These are phyloP conservation scores for Anguilla marmorata DNA, from an alignment of 2,797 vertebrate species.

Conservation along the genomic window DNA sequence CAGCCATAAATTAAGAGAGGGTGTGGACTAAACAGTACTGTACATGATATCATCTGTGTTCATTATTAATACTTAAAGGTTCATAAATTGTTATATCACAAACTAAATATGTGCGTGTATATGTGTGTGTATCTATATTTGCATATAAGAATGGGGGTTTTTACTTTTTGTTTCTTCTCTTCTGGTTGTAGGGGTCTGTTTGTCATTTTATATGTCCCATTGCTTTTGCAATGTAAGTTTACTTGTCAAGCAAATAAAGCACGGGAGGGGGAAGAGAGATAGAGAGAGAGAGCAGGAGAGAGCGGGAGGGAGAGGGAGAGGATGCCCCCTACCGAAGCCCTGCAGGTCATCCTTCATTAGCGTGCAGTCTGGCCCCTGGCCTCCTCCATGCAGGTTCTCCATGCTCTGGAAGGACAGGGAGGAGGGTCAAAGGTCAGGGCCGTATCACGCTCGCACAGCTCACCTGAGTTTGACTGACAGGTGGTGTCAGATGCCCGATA, in stretches of 20 bases:
- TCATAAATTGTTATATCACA: too few species aligned
- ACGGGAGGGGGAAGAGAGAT: background rate
- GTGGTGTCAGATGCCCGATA: background rate
- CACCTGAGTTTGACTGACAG: background rate
- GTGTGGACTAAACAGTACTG: too few species aligned
- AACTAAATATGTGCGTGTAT: too few species aligned
- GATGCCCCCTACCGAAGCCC: constrained; percentile 61
- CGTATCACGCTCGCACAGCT: background rate
- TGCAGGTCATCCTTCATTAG: constrained; percentile 68
- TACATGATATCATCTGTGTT: too few species aligned
- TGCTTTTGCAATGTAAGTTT: too few species aligned
- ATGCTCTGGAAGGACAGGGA: constrained; percentile 73
- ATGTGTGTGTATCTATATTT: too few species aligned
- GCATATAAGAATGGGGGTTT: too few species aligned
- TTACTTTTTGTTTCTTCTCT: too few species aligned
- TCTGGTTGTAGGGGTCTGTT: background rate
- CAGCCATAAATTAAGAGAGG: too few species aligned
- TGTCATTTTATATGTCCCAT: too few species aligned
- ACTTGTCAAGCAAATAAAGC: background rate
- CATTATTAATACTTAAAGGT: too few species aligned
- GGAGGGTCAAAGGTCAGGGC: background rate
- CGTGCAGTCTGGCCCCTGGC: constrained; percentile 66
- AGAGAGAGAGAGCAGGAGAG: background rate
- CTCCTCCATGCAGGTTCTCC: constrained; percentile 83
- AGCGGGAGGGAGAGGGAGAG: background rate